Conservation (phyloP, 2,797 vertebrate genomes). For the Sciurus carolinensis region DNA sequence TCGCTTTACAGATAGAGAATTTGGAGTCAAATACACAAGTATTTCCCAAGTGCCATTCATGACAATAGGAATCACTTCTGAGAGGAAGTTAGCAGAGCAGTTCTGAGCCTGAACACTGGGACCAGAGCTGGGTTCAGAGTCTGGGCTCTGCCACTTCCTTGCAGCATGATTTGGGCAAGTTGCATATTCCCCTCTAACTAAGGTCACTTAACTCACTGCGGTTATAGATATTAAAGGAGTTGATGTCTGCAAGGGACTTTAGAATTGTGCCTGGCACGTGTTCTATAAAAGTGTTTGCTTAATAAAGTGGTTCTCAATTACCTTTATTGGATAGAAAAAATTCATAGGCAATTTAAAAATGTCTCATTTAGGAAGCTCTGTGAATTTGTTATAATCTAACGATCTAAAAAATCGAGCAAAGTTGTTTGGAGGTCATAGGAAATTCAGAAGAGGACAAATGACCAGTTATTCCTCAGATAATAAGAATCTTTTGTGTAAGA, state of each 20-base stretch:
- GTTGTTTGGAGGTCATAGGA: background rate
- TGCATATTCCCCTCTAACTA: background rate
- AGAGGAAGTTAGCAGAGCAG: background rate
- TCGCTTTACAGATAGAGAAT: background rate
- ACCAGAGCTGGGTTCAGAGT: background rate
- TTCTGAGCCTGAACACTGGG: background rate
- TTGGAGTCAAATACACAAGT: background rate
- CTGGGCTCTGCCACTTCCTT: background rate
- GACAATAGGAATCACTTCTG: background rate
- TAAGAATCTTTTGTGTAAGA: background rate
- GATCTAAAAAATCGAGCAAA: background rate
- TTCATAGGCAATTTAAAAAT: conserved; percentile 31
- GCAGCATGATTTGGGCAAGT: background rate
- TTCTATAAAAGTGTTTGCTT: background rate
- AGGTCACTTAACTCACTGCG: background rate
- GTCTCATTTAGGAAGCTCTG: background rate
- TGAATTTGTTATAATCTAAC: background rate
- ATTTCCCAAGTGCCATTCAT: background rate
- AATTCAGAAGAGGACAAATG: background rate
- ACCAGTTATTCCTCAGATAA: background rate
- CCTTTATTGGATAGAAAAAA: background rate
- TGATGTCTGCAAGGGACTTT: background rate
- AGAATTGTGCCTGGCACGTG: background rate
- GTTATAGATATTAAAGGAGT: background rate
- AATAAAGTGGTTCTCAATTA: background rate